A percentile compares a stretch with the other conserved stretches of the same genome.
These are phyloP conservation scores for Thyatira batis DNA, from an alignment of 2,888 invertebrate genomes.

Conservation along the genomic window DNA sequence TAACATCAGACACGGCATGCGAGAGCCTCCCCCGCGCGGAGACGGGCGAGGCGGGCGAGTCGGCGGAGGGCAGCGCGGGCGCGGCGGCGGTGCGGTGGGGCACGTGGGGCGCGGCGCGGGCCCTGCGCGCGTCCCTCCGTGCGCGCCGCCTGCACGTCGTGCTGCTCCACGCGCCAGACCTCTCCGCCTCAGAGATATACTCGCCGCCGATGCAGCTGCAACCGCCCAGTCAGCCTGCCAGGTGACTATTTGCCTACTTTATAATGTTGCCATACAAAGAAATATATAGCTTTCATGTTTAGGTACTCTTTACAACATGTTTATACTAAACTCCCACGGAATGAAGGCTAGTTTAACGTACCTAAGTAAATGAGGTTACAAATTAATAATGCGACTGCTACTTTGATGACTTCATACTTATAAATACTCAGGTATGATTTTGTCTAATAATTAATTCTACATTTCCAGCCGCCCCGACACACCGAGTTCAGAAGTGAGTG, in stretches of 20 bases:
- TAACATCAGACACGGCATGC: constrained; percentile 76
- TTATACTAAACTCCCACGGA: too few relatives aligned
- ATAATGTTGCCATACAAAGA: too few relatives aligned
- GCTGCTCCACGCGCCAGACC: constrained; percentile 87
- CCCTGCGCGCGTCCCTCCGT: constrained; percentile 86
- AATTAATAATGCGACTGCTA: too few relatives aligned
- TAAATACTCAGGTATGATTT: too few relatives aligned
- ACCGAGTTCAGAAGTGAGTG: constrained; percentile 70
- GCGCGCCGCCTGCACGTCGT: constrained; percentile 88
- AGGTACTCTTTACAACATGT: too few relatives aligned
- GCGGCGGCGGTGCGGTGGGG: constrained; percentile 86
- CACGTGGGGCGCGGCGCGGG: constrained; percentile 90
- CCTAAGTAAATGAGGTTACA: too few relatives aligned
- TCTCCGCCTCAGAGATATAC: constrained; percentile 85
- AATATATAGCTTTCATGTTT: too few relatives aligned
- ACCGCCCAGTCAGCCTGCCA: constrained; percentile 68
- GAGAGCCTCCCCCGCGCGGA: constrained; percentile 54
- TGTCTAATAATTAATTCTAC: background rate
- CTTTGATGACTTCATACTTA: too few relatives aligned
- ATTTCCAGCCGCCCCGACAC: constrained; percentile 74
- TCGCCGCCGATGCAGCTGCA: constrained; percentile 81
- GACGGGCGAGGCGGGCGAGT: constrained; percentile 46
- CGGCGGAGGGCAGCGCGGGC: constrained; percentile 61
- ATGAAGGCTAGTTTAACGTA: too few relatives aligned
- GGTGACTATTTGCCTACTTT: constrained; percentile 37